These are phyloP conservation scores for Lathronympha strigana DNA, from an alignment of 2,888 invertebrate genomes.

Conservation along the genomic window DNA sequence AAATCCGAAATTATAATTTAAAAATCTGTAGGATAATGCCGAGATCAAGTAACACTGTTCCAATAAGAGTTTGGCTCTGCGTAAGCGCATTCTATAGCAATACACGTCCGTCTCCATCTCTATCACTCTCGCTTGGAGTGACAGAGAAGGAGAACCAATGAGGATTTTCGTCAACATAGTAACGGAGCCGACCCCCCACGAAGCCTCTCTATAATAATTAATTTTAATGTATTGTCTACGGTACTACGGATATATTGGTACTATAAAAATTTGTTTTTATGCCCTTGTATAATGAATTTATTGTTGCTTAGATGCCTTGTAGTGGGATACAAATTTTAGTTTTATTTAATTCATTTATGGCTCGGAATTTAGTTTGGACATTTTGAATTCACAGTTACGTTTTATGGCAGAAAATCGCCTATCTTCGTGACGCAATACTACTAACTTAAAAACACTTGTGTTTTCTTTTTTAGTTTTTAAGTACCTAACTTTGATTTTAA, in stretches of 20 bases:
- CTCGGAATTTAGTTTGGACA: not conserved
- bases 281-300: slow-evolving; percentile 25
- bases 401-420: not conserved
- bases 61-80: not conserved
- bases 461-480: too few relatives aligned
- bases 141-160: not conserved
- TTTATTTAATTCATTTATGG: slow-evolving; percentile 11
- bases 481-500: too few relatives aligned
- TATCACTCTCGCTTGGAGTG: not conserved
- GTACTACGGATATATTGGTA: slow-evolving; percentile 33
- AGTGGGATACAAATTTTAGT: slow-evolving; percentile 17
- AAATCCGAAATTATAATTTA: too few relatives aligned
- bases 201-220: slow-evolving; percentile 51
- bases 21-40: too few relatives aligned
- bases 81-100: too few relatives aligned
- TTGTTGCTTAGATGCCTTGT: slow-evolving; percentile 17
- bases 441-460: too few relatives aligned
- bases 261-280: slow-evolving; percentile 37
- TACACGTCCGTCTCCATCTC: not conserved
- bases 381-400: not conserved
- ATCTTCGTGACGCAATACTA: too few relatives aligned
- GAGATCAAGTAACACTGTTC: not conserved
- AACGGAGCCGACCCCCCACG: slow-evolving; percentile 48
- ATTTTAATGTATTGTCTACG: slow-evolving; percentile 50
- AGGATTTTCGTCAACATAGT: not conserved